A percentile compares a stretch with the other conserved stretches of the same genome.
phyloP scores from a whole-genome alignment of 2,888 invertebrate species.

The Dynastes tityus region DNA sequence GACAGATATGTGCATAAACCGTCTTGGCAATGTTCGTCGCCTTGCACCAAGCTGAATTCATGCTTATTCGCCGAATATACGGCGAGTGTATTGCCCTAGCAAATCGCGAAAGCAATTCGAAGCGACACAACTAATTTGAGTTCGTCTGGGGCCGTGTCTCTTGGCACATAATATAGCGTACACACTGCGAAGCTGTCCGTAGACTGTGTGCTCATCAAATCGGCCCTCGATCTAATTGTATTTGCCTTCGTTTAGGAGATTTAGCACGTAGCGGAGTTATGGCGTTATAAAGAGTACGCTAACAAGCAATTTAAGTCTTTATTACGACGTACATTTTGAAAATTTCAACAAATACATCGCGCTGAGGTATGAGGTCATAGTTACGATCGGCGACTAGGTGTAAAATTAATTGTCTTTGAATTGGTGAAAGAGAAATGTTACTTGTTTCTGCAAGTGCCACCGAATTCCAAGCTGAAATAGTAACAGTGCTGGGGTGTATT shows the following conservation, averaged over 20 bases:
- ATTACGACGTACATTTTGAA: background rate
- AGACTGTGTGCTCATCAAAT: conserved; percentile 29
- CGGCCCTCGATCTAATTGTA: conserved; percentile 33
- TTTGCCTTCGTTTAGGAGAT: conserved; percentile 33
- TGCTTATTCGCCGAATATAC: background rate
- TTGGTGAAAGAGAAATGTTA: no score
- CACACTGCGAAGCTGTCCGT: background rate
- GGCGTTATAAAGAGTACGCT: background rate
- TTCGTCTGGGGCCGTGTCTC: background rate
- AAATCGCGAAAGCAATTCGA: conserved; percentile 45
- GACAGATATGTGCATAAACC: background rate
- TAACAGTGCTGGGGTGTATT: no score
- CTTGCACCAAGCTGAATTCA: background rate
- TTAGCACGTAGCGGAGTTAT: conserved; percentile 24
- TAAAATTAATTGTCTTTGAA: no score
- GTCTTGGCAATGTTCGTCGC: no score
- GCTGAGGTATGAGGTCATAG: no score
- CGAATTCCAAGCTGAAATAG: no score
- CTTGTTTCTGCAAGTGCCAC: no score
- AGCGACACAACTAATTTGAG: conserved; percentile 37
- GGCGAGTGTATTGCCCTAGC: conserved; percentile 34
- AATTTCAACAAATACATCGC: background rate
- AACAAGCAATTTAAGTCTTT: background rate
- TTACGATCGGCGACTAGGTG: no score
- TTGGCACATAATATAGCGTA: background rate